Percentiles rank a stretch among this genome's conserved stretches.
These are phyloP conservation scores for Diaperis boleti DNA, from an alignment of 2,888 invertebrate species.

Conservation along the genomic window DNA sequence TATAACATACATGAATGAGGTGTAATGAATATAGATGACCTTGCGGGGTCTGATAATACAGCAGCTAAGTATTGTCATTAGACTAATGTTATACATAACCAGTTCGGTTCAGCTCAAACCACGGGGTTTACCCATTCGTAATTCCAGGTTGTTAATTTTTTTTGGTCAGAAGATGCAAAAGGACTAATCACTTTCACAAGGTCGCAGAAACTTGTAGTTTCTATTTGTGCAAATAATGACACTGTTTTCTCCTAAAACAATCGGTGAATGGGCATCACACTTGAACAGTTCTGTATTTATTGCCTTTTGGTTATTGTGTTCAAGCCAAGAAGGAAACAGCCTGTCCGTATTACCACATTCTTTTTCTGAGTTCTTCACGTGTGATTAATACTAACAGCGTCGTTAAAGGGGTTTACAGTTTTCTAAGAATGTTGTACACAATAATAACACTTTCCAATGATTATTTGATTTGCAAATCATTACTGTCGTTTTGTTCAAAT, in stretches of 20 bases:
- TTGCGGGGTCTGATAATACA: neutral
- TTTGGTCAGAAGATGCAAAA: slow-evolving; percentile 4
- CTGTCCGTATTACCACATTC: neutral
- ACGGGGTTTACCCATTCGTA: neutral
- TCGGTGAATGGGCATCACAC: slow-evolving; percentile 32
- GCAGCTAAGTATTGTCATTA: neutral
- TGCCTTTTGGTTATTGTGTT: neutral
- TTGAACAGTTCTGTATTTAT: slow-evolving; percentile 21
- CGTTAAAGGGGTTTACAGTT: neutral
- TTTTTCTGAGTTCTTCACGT: neutral
- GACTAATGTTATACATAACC: neutral
- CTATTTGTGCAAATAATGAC: slow-evolving; percentile 31
- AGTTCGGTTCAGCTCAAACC: no score
- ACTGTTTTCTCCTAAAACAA: slow-evolving; percentile 35
- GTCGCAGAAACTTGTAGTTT: slow-evolving; percentile 29
- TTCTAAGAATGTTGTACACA: no score
- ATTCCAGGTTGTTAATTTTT: neutral
- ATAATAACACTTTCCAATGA: no score
- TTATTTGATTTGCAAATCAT: no score
- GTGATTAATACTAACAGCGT: no score
- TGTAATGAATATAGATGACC: slow-evolving; percentile 4
- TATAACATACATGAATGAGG: slow-evolving; percentile 5
- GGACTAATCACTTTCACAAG: slow-evolving; percentile 37
- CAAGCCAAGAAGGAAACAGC: neutral
- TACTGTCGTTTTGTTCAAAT: no score